phyloP scores from a whole-genome alignment of 92 coral and sea anemone genomes.

The Bergia sp. region DNA sequence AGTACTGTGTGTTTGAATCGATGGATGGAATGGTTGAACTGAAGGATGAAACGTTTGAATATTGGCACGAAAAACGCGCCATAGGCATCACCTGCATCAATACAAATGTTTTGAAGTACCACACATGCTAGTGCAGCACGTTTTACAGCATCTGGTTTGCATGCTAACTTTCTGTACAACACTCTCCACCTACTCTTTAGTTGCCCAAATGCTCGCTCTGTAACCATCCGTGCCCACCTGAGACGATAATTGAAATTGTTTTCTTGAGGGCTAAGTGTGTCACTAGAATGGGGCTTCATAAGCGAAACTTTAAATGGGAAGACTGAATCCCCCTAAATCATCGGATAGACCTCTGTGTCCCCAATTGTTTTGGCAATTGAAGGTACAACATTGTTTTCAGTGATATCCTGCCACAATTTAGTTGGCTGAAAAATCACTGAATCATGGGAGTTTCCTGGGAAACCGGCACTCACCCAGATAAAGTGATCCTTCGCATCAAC shows the following conservation, averaged over 20 bases:
- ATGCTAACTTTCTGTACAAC: constrained; percentile 48
- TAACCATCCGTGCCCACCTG: constrained; percentile 48
- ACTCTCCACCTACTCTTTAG: constrained; percentile 41
- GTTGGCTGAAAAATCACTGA: constrained; percentile 50
- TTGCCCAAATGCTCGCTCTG: constrained; percentile 45
- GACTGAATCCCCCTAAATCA: constrained; percentile 42
- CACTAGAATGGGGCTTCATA: constrained; percentile 47
- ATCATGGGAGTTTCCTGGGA: constrained; percentile 51
- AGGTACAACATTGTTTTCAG: constrained; percentile 41
- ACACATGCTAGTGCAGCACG: not conserved
- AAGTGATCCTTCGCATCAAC: constrained; percentile 44
- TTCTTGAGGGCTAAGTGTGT: constrained; percentile 33
- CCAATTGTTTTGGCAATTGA: constrained; percentile 19
- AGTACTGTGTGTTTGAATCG: too few relatives aligned
- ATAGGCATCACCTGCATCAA: not conserved
- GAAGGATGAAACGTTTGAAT: too few relatives aligned
- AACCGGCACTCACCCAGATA: constrained; percentile 50
- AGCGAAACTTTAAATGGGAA: constrained; percentile 42
- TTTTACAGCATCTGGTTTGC: constrained; percentile 8
- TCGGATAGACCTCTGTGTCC: constrained; percentile 34
- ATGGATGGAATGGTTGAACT: too few relatives aligned
- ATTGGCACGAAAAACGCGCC: too few relatives aligned
- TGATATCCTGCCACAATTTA: constrained; percentile 48
- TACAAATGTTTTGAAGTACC: not conserved
- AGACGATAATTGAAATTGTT: constrained; percentile 45